These are phyloP conservation scores for Athalia cordata DNA, from an alignment of 2,888 invertebrate species.

Conservation along the genomic window DNA sequence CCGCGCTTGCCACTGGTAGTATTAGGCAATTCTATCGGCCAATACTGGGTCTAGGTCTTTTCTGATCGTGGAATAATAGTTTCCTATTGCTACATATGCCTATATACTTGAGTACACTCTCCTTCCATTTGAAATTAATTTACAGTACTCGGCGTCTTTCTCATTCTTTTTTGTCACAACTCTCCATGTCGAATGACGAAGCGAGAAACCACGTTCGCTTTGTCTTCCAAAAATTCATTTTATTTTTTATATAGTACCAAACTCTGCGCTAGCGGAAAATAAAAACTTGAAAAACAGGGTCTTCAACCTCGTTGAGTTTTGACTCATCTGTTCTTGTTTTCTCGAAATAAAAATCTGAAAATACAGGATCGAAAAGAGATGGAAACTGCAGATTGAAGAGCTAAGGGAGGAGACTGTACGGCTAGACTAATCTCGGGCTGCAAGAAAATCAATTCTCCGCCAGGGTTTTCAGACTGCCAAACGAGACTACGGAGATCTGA, in stretches of 20 bases:
- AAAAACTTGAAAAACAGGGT: too few relatives aligned
- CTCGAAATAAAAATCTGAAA: background rate
- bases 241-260: background rate
- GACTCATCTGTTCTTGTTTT: too few relatives aligned
- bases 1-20: slow-evolving; percentile 43
- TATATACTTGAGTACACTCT: background rate
- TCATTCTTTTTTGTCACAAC: background rate
- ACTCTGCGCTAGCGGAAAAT: too few relatives aligned
- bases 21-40: slow-evolving; percentile 58
- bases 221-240: background rate
- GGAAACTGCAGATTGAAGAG: background rate
- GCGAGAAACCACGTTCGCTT: background rate
- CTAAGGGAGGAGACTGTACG: background rate
- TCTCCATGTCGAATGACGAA: background rate
- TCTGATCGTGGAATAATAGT: slow-evolving; percentile 58
- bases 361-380: background rate
- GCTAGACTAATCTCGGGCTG: background rate
- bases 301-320: too few relatives aligned
- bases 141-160: background rate
- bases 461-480: background rate
- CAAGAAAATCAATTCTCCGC: background rate
- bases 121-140: background rate
- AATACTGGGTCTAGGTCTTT: slow-evolving; percentile 64
- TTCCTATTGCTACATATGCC: slow-evolving; percentile 12
- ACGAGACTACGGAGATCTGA: background rate